Conservation (phyloP, 2,797 vertebrate species). For the Babyrousa celebensis region DNA sequence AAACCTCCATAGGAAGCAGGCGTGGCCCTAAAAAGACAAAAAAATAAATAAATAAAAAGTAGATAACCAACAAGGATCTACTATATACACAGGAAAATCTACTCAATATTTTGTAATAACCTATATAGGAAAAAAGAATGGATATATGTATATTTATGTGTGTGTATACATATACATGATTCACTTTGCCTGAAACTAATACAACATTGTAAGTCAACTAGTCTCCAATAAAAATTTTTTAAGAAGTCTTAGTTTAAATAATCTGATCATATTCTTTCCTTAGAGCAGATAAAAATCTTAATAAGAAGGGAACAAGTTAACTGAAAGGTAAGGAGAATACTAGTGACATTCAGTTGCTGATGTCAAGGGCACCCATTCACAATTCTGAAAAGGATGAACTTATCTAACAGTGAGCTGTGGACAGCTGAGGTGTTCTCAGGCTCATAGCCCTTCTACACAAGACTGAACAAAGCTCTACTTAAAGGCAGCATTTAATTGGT, state of each 20-base stretch:
- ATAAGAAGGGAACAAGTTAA: neutral
- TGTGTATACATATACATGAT: too few species aligned
- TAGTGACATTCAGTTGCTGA: neutral
- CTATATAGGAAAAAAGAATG: too few species aligned
- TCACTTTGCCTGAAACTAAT: too few species aligned
- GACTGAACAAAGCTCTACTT: neutral
- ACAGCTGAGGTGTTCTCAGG: neutral
- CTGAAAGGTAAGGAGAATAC: neutral
- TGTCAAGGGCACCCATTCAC: neutral
- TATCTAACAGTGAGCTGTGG: neutral
- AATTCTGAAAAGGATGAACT: neutral
- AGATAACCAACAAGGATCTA: too few species aligned
- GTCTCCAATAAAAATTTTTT: neutral
- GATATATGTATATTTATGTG: too few species aligned
- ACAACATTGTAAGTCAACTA: too few species aligned
- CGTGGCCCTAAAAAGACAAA: too few species aligned
- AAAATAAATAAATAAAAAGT: too few species aligned
- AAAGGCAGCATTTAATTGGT: neutral
- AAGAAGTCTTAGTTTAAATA: constrained; percentile 37
- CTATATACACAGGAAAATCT: too few species aligned
- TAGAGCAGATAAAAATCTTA: neutral
- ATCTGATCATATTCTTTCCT: neutral
- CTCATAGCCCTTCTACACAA: neutral
- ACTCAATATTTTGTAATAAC: too few species aligned
- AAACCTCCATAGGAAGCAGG: too few species aligned